These are phyloP conservation scores for Palaemon carinicauda DNA, from an alignment of 1,140 invertebrate species.

Conservation along the genomic window DNA sequence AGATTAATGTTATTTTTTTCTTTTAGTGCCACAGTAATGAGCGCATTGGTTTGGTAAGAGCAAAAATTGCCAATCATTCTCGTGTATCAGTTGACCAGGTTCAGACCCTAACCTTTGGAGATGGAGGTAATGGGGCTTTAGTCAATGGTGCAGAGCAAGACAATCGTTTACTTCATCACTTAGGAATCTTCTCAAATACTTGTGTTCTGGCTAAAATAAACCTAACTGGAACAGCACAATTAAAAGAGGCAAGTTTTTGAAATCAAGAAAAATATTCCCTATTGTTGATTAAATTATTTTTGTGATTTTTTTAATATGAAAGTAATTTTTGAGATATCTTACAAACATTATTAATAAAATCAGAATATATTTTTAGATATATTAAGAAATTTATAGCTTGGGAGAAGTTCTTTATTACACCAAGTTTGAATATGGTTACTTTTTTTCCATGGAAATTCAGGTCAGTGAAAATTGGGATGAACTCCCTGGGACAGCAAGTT, in stretches of 20 bases:
- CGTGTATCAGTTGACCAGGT: constrained; percentile 62
- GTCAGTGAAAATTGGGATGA: constrained; percentile 60
- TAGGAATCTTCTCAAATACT: constrained; percentile 13
- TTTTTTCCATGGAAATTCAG: not conserved
- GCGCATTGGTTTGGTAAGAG: constrained; percentile 64
- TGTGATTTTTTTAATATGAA: too few relatives aligned
- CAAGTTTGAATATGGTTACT: too few relatives aligned
- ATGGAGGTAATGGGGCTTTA: constrained; percentile 58
- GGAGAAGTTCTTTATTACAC: too few relatives aligned
- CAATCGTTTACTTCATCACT: constrained; percentile 28
- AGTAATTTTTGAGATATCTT: too few relatives aligned
- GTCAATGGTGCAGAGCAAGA: constrained; percentile 44
- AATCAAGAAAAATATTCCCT: not conserved
- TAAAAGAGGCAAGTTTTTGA: constrained; percentile 55
- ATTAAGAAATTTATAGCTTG: not conserved
- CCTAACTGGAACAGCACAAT: constrained; percentile 48
- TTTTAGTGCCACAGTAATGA: constrained; percentile 67
- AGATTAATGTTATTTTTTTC: not conserved
- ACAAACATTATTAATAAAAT: too few relatives aligned
- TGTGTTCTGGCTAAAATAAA: constrained; percentile 44
- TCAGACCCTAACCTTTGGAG: constrained; percentile 62
- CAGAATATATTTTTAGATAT: not conserved
- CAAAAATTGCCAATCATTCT: constrained; percentile 62
- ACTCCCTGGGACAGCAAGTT: constrained; percentile 56
- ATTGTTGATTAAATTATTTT: not conserved